Conservation (phyloP, 37 sponge, comb jelly and placozoan species). For the Halichondria panicea region DNA sequence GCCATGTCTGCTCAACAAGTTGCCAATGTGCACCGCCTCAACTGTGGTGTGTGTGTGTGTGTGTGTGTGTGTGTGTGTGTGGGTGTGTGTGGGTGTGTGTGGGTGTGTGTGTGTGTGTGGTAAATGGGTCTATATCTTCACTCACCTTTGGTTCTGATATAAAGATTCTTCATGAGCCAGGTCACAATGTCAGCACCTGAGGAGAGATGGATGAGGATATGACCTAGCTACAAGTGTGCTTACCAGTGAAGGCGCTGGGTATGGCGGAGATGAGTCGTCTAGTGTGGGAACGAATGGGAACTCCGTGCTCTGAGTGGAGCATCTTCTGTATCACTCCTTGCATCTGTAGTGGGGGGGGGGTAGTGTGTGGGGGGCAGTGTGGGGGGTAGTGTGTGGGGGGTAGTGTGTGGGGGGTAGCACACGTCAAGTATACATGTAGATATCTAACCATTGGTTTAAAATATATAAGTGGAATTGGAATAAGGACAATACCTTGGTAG, state of each 20-base stretch:
- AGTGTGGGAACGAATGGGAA: constrained; percentile 57
- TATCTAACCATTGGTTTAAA: no score
- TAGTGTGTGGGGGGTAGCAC: no score
- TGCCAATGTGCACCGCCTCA: constrained; percentile 59
- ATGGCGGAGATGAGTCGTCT: constrained; percentile 45
- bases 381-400: no score
- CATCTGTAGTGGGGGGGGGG: no score
- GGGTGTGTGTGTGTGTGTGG: no score
- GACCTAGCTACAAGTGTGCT: not conserved
- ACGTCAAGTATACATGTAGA: no score
- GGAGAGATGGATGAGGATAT: not conserved
- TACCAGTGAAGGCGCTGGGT: constrained; percentile 66
- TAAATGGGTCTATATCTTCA: not conserved
- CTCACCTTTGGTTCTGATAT: constrained; percentile 48
- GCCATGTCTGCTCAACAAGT: constrained; percentile 44
- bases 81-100: no score
- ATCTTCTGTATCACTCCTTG: constrained; percentile 49
- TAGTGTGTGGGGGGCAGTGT: no score
- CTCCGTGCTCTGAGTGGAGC: constrained; percentile 62
- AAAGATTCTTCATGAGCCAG: constrained; percentile 46
- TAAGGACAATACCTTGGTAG: no score
- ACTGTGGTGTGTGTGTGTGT: constrained; percentile 20
- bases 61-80: no score
- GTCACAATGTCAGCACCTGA: constrained; percentile 57
- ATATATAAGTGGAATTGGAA: no score